phyloP scores from a whole-genome alignment of 2,113 vertebrate genomes.

The Tautogolabrus adspersus region DNA sequence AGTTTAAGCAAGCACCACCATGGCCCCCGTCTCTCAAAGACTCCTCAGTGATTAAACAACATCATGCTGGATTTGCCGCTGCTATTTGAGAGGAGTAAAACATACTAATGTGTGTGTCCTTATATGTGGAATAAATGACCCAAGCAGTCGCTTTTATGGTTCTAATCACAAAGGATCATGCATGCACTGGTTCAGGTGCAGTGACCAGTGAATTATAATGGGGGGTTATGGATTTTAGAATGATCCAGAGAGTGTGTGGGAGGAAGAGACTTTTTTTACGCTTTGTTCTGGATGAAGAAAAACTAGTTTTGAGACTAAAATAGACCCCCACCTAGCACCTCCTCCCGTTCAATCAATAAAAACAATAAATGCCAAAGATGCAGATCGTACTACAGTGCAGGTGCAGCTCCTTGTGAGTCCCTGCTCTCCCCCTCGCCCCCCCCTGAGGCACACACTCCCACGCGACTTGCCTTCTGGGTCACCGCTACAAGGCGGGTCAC shows the following conservation, averaged over 20 bases:
- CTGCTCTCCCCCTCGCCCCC: not conserved
- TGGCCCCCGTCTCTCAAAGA: too few species aligned
- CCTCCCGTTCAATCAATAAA: conserved; percentile 31
- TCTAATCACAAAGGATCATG: not conserved
- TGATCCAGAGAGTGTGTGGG: not conserved
- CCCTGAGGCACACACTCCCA: conserved; percentile 5
- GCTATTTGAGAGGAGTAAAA: too few species aligned
- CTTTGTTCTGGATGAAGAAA: not conserved
- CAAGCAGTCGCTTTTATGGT: not conserved
- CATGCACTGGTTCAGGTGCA: not conserved
- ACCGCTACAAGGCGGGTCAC: conserved; percentile 44
- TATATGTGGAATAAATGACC: not conserved
- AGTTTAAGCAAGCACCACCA: too few species aligned
- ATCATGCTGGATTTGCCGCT: too few species aligned
- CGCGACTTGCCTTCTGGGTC: conserved; percentile 37
- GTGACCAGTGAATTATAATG: not conserved
- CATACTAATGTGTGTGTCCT: not conserved
- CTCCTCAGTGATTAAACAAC: too few species aligned
- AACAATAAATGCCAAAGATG: conserved; percentile 25
- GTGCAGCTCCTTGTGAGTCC: conserved; percentile 8
- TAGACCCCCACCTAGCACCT: not conserved
- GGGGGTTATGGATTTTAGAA: not conserved
- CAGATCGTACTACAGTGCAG: conserved; percentile 16
- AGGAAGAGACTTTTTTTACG: not conserved
- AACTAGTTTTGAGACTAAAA: not conserved